A percentile compares a stretch with the other conserved stretches of the same genome.
These are phyloP conservation scores for Morelia viridis DNA, from an alignment of 2,797 vertebrate genomes.

Conservation along the genomic window DNA sequence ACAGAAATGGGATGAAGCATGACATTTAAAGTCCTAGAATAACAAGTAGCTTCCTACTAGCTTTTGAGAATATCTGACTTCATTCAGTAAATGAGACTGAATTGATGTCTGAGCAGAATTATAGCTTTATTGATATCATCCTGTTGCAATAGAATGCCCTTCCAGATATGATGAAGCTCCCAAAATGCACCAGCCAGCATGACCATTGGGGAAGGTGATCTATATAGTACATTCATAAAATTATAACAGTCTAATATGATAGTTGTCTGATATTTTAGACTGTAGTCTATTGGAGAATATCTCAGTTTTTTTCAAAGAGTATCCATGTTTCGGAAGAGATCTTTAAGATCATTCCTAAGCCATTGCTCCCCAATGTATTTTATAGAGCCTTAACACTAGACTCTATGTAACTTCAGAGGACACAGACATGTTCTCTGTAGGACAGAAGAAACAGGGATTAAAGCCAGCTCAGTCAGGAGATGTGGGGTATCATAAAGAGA, in stretches of 20 bases:
- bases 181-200: not conserved
- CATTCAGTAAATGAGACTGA: not conserved
- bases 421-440: not conserved
- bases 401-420: not conserved
- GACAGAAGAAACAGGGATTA: not conserved
- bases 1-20: not conserved
- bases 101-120: not conserved
- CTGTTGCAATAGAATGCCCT: not conserved
- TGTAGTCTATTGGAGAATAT: not conserved
- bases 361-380: not conserved
- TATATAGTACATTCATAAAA: not conserved
- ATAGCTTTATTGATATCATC: not conserved
- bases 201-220: not conserved
- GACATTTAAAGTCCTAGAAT: not conserved
- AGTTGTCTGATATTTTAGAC: not conserved
- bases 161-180: not conserved
- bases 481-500: not conserved
- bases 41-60: not conserved
- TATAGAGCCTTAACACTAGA: not conserved
- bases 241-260: not conserved
- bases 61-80: not conserved
- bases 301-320: not conserved
- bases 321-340: not conserved
- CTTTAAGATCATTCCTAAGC: not conserved
- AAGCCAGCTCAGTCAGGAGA: not conserved